Base-by-base conservation (phyloP, 2,888 invertebrate genomes). In the Sinopyrophorus schimmeli region DNA sequence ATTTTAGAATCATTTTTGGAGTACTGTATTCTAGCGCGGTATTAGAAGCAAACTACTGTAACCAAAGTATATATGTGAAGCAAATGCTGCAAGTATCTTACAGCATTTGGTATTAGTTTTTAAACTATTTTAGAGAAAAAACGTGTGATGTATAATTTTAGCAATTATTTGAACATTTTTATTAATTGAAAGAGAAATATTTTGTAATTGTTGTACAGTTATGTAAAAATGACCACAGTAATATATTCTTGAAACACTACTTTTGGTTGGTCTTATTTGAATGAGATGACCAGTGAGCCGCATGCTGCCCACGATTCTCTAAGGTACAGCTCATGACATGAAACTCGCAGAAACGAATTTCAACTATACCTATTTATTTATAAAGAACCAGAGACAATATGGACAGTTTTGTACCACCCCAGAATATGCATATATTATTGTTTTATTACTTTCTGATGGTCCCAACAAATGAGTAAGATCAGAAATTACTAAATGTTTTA, bases 181-280 rank as follows among this genome's bases (percentile, higher is more conserved):
- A 55, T 55, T 56, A 50, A 57, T 50, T 51, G 38, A 58, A 49
- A 53, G 58, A 54, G 44, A 53, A 54, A 59, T 61, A 61, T 61
- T 60, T 61, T 60, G 58, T 60, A 54, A 60, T 61, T 61, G 60
- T 55, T 60, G 59, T 60, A 59, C 59, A 61, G 59, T 61, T 59
- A 61, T 58, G 57, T 60, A 57, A 55, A 54, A 56, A 54, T 52
- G 54, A 55, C 55, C 54, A 58, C 51, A 55, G 47, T 56, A 58
- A 58, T 58, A 58, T 58, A 58, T 58, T 55, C 54, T 51, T 55
- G 44, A 50, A 50, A 53, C 43, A 50, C 47, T 30, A 15, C 24
- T 15, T 28, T 5, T 12, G 5, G 28, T 5, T 4, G 6, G 20
- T 5, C 6, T n/a, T n/a, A n/a, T n/a, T n/a, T n/a, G n/a, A n/a